phyloP scores from a whole-genome alignment of 2,888 invertebrate genomes.

The Drosophila limbata region DNA sequence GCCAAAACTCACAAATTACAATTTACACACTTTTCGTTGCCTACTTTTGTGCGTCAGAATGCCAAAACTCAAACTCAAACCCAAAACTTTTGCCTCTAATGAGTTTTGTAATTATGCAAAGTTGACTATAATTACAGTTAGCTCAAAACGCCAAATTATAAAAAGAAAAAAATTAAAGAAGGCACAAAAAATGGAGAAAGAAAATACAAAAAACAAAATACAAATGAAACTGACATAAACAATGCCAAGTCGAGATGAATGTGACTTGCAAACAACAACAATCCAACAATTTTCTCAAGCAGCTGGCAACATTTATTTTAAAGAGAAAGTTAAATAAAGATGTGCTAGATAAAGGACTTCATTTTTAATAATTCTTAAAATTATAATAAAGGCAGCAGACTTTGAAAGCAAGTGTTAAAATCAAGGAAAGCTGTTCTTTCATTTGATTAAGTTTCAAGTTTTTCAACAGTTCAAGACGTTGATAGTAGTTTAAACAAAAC shows the following conservation, averaged over 20 bases:
- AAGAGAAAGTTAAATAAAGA: neutral
- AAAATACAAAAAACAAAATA: neutral
- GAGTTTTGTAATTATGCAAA: slow-evolving; percentile 76
- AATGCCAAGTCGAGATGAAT: slow-evolving; percentile 20
- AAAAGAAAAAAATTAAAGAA: slow-evolving; percentile 31
- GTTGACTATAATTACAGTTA: slow-evolving; percentile 54
- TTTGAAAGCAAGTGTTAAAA: neutral
- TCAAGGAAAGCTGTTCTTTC: too few species aligned
- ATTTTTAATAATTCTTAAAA: slow-evolving; percentile 2
- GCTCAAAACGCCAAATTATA: slow-evolving; percentile 21
- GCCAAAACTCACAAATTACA: slow-evolving; percentile 22
- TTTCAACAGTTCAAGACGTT: neutral
- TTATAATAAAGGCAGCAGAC: neutral
- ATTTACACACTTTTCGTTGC: slow-evolving; percentile 49
- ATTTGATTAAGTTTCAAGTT: neutral
- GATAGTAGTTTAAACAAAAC: neutral
- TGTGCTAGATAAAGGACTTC: neutral
- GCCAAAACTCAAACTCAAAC: neutral
- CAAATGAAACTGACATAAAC: slow-evolving; percentile 8
- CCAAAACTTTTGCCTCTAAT: slow-evolving; percentile 56
- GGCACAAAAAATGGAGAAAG: slow-evolving; percentile 4
- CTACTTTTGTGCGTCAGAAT: slow-evolving; percentile 43
- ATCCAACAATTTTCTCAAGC: neutral
- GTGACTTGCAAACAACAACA: slow-evolving; percentile 8
- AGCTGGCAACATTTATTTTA: neutral